Evolutionary conservation across 2,888 invertebrate genomes (phyloP).

Genomic region (Lobophora halterata): DNA sequence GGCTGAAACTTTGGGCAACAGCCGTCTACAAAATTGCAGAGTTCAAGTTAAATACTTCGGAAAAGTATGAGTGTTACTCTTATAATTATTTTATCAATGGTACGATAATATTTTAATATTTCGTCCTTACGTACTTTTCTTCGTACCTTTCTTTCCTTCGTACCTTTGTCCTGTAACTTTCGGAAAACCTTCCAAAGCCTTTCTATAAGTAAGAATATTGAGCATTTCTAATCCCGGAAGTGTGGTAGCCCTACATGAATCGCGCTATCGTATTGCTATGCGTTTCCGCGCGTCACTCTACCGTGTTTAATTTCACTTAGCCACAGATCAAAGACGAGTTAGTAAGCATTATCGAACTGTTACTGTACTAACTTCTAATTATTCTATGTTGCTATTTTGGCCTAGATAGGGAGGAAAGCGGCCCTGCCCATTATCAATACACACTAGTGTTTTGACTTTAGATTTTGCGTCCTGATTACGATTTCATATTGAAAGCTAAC

Average conservation of each 20-base stretch:
- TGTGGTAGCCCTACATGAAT: slow-evolving; percentile 19
- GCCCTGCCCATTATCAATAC: slow-evolving; percentile 57
- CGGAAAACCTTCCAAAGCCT: too few species aligned
- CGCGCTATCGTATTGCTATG: slow-evolving; percentile 26
- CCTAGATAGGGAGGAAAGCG: slow-evolving; percentile 62
- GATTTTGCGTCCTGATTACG: slow-evolving; percentile 2
- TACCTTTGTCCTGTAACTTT: too few species aligned
- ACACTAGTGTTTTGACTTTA: slow-evolving; percentile 14
- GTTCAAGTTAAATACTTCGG: too few species aligned
- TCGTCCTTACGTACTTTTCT: too few species aligned
- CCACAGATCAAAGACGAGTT: slow-evolving; percentile 26
- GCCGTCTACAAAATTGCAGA: too few species aligned
- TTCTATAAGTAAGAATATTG: not conserved
- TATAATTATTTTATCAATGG: too few species aligned
- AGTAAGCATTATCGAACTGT: slow-evolving; percentile 16
- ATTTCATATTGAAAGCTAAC: too few species aligned
- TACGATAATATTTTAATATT: too few species aligned
- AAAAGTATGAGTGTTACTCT: too few species aligned
- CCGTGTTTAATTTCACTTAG: slow-evolving; percentile 53
- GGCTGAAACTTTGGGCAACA: too few species aligned
- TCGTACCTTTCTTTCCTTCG: too few species aligned
- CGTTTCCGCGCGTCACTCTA: slow-evolving; percentile 39
- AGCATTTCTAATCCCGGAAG: slow-evolving; percentile 11
- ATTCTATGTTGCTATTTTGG: slow-evolving; percentile 62
- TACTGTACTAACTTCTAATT: too few species aligned